Evolutionary conservation across 2,797 vertebrate species (phyloP), one percentile per base, ranked within the genome.

Genomic region (Bucorvus abyssinicus): DNA sequence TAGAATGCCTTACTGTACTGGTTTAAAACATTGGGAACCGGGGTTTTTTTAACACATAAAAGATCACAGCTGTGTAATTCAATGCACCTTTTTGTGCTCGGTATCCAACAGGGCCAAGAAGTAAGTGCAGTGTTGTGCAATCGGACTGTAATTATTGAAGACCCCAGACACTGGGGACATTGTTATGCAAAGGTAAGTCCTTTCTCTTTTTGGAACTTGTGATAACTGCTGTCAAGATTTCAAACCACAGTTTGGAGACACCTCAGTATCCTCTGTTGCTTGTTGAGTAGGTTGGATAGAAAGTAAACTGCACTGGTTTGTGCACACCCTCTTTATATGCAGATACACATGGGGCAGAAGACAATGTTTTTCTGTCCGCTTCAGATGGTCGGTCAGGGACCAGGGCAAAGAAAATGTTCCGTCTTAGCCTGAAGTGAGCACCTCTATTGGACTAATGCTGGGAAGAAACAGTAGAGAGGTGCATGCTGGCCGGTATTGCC

Each of bases 31-130:
- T 57, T 50, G 59, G 26, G 36, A 59, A 50, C 14, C 32, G 26
- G 7, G 27, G 2, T 0, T 2, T 0, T 2, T 87, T 80, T 44
- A 36, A n/a, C n/a, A 27, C 15, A 14, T 36, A 50, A 44, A 61
- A 73, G 15, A 36, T 53, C 14, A 18, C 8, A 14, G n/a, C 24
- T 53, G 74, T 67, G 53, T 60, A 88, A 29, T 50, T 80, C 68
- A 59, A 7, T 34, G 38, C 16, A 38, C 45, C 10, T 67, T 73
- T 56, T 64, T 53, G 14, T 13, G 16, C 30, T 50, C 52, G 44
- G 13, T n/a, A 47, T 17, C 32, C 20, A 59, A 59, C 44, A 65
- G 32, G 27, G 27, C 14, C 59, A 34, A 63, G 45, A 78, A 53
- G 14, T 5, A 29, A 7, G 14, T n/a, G 27, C 59, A 14, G 38